Conservation (phyloP, 2,797 vertebrate species). For the Trachops cirrhosus region DNA sequence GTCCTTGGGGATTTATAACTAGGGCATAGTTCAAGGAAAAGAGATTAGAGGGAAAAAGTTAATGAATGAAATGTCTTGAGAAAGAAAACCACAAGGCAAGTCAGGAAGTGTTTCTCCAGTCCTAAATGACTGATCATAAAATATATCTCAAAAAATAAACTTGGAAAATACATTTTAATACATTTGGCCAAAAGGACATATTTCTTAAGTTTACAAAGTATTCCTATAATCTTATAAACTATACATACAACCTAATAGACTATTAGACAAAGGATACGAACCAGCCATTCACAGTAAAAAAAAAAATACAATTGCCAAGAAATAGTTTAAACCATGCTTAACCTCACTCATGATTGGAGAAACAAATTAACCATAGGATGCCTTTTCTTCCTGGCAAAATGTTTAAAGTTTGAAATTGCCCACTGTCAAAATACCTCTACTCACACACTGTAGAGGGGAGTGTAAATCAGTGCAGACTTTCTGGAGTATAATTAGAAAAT, state of each 20-base stretch:
- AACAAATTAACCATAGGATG: neutral
- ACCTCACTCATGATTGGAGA: neutral
- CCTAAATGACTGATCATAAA: neutral
- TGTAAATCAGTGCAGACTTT: neutral
- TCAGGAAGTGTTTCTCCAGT: neutral
- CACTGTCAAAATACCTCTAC: neutral
- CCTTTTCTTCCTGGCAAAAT: neutral
- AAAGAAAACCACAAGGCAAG: conserved; percentile 2
- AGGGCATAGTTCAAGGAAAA: conserved; percentile 23
- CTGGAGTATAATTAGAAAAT: neutral
- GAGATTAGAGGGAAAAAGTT: neutral
- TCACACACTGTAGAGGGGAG: neutral
- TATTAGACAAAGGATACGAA: neutral
- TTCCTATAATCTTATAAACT: neutral
- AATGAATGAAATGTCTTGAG: conserved; percentile 22
- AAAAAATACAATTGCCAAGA: neutral
- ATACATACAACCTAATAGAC: neutral
- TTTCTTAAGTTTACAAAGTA: conserved; percentile 31
- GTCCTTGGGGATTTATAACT: neutral
- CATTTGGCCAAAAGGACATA: neutral
- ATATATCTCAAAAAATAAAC: neutral
- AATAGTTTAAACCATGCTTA: conserved; percentile 24
- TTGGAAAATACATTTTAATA: conserved; percentile 20
- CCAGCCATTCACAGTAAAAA: neutral
- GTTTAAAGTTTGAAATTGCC: conserved; percentile 25